A percentile compares a stretch with the other conserved stretches of the same genome.
Conservation (phyloP, 2,113 vertebrate species). For the Gallinago jamesoni region DNA sequence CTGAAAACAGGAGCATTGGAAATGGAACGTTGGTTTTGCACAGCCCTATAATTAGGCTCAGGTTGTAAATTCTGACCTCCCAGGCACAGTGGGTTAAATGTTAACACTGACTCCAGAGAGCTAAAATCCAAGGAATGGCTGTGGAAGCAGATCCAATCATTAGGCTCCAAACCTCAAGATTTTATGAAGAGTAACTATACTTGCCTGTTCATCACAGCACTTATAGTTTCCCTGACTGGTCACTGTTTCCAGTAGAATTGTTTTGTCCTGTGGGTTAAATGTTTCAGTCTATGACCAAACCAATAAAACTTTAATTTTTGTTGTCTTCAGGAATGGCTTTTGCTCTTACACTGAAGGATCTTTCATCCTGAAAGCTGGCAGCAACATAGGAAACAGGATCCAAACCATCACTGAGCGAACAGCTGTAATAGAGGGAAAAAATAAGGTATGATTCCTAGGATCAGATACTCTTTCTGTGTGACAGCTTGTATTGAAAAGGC, state of each 20-base stretch:
- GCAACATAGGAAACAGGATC: conserved; percentile 84
- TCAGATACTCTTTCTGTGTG: background rate
- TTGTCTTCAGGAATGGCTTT: conserved; percentile 67
- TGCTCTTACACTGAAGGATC: conserved; percentile 62
- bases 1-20: background rate
- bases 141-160: background rate
- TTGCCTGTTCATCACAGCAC: background rate
- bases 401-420: conserved; percentile 85
- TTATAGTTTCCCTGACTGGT: background rate
- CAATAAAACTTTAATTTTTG: background rate
- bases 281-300: background rate
- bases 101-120: background rate
- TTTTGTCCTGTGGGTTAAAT: background rate
- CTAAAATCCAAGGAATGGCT: background rate
- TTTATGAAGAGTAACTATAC: background rate
- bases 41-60: background rate
- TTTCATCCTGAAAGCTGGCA: conserved; percentile 66
- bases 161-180: background rate
- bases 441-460: conserved; percentile 81
- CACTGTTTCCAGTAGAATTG: background rate
- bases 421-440: conserved; percentile 88
- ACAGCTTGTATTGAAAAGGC: background rate
- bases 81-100: background rate
- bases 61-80: background rate
- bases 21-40: background rate